A percentile compares a stretch with the other conserved stretches of the same genome.
phyloP scores from a whole-genome alignment of 2,888 invertebrate genomes.

The Cryptocheilus praepositus region DNA sequence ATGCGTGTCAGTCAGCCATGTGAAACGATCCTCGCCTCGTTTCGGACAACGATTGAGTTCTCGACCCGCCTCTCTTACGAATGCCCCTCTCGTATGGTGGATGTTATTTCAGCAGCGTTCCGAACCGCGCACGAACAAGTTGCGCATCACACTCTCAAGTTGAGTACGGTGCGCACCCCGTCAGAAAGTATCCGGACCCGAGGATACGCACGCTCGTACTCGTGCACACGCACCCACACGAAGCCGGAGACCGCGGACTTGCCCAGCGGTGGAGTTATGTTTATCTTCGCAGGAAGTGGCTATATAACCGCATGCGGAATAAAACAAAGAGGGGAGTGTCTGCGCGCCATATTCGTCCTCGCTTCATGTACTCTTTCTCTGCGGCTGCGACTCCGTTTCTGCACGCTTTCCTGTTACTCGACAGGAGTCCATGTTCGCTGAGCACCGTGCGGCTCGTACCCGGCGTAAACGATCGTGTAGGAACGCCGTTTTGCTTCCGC shows the following conservation, averaged over 20 bases:
- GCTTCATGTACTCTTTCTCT: slow-evolving; percentile 5
- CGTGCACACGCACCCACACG: background rate
- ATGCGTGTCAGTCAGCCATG: background rate
- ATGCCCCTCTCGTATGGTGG: slow-evolving; percentile 49
- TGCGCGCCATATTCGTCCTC: slow-evolving; percentile 31
- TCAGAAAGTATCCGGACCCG: background rate
- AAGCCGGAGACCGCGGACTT: slow-evolving; percentile 1
- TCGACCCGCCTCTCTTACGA: slow-evolving; percentile 28
- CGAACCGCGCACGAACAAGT: slow-evolving; percentile 28
- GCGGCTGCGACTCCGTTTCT: too few species aligned
- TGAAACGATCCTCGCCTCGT: slow-evolving; percentile 12
- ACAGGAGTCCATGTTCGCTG: too few species aligned
- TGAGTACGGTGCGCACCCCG: slow-evolving; percentile 44
- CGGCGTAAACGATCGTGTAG: slow-evolving; percentile 5
- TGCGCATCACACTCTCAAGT: slow-evolving; percentile 35
- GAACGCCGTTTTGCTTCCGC: background rate
- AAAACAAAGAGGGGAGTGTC: slow-evolving; percentile 41
- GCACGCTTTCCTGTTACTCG: too few species aligned
- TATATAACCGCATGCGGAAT: slow-evolving; percentile 35
- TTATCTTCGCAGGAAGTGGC: slow-evolving; percentile 44
- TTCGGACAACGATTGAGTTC: slow-evolving; percentile 45
- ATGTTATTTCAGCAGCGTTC: slow-evolving; percentile 55
- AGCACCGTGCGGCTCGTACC: too few species aligned
- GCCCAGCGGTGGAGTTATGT: slow-evolving; percentile 32
- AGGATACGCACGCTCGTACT: background rate